Base-by-base conservation (phyloP, 2,113 vertebrate species). In the Rallus limicola region DNA sequence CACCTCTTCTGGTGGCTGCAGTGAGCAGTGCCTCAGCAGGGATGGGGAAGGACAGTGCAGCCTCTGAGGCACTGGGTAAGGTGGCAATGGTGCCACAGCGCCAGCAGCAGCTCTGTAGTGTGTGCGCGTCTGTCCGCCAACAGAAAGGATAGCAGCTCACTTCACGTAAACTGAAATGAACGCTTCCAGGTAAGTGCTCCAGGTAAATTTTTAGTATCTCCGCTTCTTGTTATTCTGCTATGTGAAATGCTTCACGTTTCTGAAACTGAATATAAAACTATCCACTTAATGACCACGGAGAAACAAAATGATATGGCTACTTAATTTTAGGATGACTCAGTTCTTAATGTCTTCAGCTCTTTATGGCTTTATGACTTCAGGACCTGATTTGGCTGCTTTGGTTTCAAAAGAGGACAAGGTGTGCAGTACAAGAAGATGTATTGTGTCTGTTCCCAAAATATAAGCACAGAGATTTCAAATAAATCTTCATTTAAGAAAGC, bases 11-110 rank as follows among this genome's bases (percentile, higher is more conserved):
- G 26, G 9, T 14, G n/a, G 10, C 36, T 40, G 36, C 28, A 52
- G 31, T 13, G 19, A 84, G 29, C 33, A 56, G 58, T n/a, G 31
- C 29, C 34, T 65, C 40, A 44, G 20, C 1, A 19, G 44, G 44
- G 44, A 46, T 19, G 17, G 0, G 0, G 8, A 15, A 29, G 11
- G 7, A 36, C 5, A 38, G 13, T 0, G 0, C 24, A 82, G 64
- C 19, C 38, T 52, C 31, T 0, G 2, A 13, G 62, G 28, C 36
- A 16, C 11, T 15, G 18, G 24, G 13, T 28, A 64, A 82, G 26
- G 16, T n/a, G 34, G 16, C 28, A 58, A 16, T 2, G 2, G 33
- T 53, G 42, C 44, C 50, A 53, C 1, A 2, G n/a, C 25, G 53
- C 17, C 42, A 91, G 74, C 38, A 91, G 70, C 38, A 56, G 13